Conservation (phyloP, 2,797 vertebrate species). For the Philypnodon macrostomus region DNA sequence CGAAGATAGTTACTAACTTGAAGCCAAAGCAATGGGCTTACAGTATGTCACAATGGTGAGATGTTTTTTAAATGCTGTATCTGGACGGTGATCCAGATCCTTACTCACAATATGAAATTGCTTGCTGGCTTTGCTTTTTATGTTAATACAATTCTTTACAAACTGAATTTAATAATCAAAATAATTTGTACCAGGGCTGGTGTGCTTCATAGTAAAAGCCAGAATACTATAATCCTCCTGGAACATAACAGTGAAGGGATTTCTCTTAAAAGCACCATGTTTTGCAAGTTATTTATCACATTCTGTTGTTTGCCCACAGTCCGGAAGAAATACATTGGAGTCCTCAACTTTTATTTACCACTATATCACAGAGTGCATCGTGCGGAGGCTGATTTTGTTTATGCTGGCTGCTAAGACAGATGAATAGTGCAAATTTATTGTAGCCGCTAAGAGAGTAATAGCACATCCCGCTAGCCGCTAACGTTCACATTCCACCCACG, state of each 20-base stretch:
- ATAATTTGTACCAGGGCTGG: neutral
- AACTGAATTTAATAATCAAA: too few relatives aligned
- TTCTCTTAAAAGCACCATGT: conserved; percentile 1
- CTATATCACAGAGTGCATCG: conserved; percentile 39
- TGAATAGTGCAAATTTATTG: conserved; percentile 54
- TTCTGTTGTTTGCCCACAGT: conserved; percentile 6
- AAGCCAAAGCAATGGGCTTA: too few relatives aligned
- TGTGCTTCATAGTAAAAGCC: neutral
- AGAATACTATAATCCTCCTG: neutral
- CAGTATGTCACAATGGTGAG: too few relatives aligned
- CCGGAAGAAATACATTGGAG: conserved; percentile 11
- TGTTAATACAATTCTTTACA: too few relatives aligned
- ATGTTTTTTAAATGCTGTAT: too few relatives aligned
- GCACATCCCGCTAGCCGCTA: conserved; percentile 41
- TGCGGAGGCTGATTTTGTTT: conserved; percentile 20
- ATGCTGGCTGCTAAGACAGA: conserved; percentile 31
- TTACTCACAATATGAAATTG: too few relatives aligned
- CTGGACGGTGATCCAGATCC: too few relatives aligned
- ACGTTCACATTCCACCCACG: conserved; percentile 59
- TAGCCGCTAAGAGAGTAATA: conserved; percentile 52
- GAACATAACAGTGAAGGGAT: neutral
- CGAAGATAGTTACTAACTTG: too few relatives aligned
- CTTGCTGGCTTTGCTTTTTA: too few relatives aligned
- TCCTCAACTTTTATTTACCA: conserved; percentile 33
- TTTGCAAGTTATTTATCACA: neutral